Base-by-base conservation (phyloP, 2,113 vertebrate genomes). In the Melanerpes formicivorus region DNA sequence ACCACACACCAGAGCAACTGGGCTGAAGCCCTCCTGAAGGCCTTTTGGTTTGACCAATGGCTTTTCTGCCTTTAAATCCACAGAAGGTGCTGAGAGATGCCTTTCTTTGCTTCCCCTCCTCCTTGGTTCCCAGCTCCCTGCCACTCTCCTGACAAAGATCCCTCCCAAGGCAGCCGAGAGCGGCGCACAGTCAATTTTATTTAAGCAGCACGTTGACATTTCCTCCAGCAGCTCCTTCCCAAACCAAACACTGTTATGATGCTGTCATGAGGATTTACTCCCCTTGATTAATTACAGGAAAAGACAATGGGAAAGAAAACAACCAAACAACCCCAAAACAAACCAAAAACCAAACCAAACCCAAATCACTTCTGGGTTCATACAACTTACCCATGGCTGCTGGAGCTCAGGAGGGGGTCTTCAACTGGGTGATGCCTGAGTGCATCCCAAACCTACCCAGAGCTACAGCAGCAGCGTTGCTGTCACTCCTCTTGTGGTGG, bases 111-210 rank as follows among this genome's bases (percentile, higher is more conserved):
- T 10, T 5, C 14, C 18, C 11, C 22, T 34, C 26, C 60, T 46
- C 73, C 60, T 91, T 80, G 90, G 94, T 91, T 95, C 96, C 95
- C 91, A 88, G 96, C 85, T 73, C 81, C 82, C 32, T 15, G 30
- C 18, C 96, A 63, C 22, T 52, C 77, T 95, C 95, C 70, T 93
- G 95, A 84, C 85, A 65, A 58, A 84, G 77, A 50, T 14, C 73
- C 78, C 44, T 91, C 89, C 85, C 65, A 44, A 75, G 50, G 89
- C 89, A 87, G 83, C 82, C 7, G 63, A 88, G 93, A 71, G 90
- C 62, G 37, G 81, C 18, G 0, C 52, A 21, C 75, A 74, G 94
- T 75, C 88, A 21, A 18, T 88, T 90, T 75, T 74, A 66, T 56
- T 72, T 55, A 83, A 76, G 93, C 89, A 70, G 64, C 59, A 58